A percentile compares a stretch with the other conserved stretches of the same genome.
Conservation (phyloP, 2,797 vertebrate species). For the Notolepis coatsorum region DNA sequence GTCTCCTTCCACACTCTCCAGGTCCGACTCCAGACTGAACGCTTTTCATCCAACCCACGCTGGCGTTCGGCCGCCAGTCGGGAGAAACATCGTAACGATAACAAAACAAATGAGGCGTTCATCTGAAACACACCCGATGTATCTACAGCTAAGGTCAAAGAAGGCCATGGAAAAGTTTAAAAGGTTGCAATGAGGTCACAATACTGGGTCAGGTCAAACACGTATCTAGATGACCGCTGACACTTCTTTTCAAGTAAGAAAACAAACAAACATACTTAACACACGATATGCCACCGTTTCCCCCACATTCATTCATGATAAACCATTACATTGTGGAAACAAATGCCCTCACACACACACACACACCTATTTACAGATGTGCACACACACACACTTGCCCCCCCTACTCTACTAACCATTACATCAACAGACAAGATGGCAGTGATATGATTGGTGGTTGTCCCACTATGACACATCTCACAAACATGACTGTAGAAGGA, state of each 20-base stretch:
- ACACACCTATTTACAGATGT: background rate
- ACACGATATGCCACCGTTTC: no score
- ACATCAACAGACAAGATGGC: conserved; percentile 45
- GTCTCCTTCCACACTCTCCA: no score
- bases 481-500: conserved; percentile 39
- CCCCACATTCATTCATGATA: no score
- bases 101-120: no score
- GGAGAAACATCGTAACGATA: no score
- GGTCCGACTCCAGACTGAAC: no score
- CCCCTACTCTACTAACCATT: conserved; percentile 11
- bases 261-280: no score
- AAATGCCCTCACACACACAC: background rate
- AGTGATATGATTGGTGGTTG: conserved; percentile 42
- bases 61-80: no score
- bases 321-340: no score
- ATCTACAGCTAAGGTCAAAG: conserved; percentile 62
- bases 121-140: no score
- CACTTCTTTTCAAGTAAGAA: conserved; percentile 47
- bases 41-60: no score
- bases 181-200: conserved; percentile 46
- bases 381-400: conserved; percentile 2
- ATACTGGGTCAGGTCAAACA: conserved; percentile 45
- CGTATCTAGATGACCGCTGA: conserved; percentile 25
- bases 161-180: conserved; percentile 65
- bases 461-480: conserved; percentile 15